phyloP scores from a whole-genome alignment of 2,888 invertebrate genomes.

The Plebejus argus region DNA sequence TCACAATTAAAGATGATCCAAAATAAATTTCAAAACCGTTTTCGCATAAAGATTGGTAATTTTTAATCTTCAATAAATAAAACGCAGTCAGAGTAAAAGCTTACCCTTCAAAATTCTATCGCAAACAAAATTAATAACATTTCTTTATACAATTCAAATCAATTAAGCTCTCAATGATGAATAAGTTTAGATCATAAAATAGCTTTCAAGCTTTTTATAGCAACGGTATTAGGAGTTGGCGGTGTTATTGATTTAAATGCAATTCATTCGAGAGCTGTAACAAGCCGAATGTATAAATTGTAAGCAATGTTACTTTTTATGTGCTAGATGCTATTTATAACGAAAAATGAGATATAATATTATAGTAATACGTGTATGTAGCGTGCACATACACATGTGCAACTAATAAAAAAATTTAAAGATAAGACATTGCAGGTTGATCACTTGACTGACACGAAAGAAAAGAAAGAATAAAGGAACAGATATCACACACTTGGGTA shows the following conservation, averaged over 20 bases:
- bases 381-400: too few relatives aligned
- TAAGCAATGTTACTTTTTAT: background rate
- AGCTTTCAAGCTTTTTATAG: conserved; percentile 28
- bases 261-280: conserved; percentile 7
- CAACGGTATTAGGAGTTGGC: background rate
- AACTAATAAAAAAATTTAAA: too few relatives aligned
- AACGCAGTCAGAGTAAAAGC: conserved; percentile 2
- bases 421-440: too few relatives aligned
- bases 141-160: conserved; percentile 19
- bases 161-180: conserved; percentile 25
- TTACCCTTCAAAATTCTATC: conserved; percentile 22
- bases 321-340: background rate
- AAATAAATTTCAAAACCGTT: background rate
- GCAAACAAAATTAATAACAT: conserved; percentile 26
- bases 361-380: background rate
- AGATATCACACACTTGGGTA: too few relatives aligned
- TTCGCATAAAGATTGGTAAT: background rate
- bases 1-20: background rate
- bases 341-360: background rate
- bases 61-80: background rate
- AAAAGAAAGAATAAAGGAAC: too few relatives aligned
- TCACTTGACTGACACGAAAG: too few relatives aligned
- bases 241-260: conserved; percentile 17
- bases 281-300: background rate
- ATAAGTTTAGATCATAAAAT: conserved; percentile 26